Base-by-base conservation (phyloP, 2,888 invertebrate genomes). In the Agrotis clavis region DNA sequence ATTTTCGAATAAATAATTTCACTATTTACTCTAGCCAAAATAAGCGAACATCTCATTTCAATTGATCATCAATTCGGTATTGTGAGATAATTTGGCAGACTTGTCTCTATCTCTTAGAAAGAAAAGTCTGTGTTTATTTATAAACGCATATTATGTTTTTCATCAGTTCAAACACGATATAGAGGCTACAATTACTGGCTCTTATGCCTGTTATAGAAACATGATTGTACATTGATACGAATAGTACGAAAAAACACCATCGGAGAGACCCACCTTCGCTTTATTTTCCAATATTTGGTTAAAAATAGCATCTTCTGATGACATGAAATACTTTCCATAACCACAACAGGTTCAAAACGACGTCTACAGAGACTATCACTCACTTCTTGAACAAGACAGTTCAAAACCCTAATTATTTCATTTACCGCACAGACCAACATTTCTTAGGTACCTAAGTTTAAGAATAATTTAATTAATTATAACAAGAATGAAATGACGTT, bases 21-120 rank as follows among this genome's bases (percentile, higher is more conserved):
- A 57, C 62, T 60, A 78, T 82, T 82, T 80, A 72, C 62, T 75
- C 70, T 70, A 51, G 60, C 71, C 78, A 77, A 70, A 80, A 70
- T 50, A 21, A 68, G 47, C 54, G 48, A 83, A 73, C 76, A 64
- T 64, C 47, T 81, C 73, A 76, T 80, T 70, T 66, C 69, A 78
- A 80, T 85, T 77, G 72, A 83, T 79, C 65, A 73, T 71, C 69
- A 77, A 83, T 79, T 67, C 67, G 67, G 65, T 74, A 81, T 71
- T 81, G 78, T 69, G 50, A 69, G 62, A 76, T 81, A 71, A 81
- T 83, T 85, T 81, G 61, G 75, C 60, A 53, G 53, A 35, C 63
- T 79, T 81, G 60, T 79, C 62, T 71, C 30, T 62, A 70, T 72
- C 60, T 73, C 65, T 51, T 71, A 47, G 45, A 71, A 73, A 81